Evolutionary conservation across 2,797 vertebrate species (phyloP).

Genomic region (Coccyzus lansbergi): DNA sequence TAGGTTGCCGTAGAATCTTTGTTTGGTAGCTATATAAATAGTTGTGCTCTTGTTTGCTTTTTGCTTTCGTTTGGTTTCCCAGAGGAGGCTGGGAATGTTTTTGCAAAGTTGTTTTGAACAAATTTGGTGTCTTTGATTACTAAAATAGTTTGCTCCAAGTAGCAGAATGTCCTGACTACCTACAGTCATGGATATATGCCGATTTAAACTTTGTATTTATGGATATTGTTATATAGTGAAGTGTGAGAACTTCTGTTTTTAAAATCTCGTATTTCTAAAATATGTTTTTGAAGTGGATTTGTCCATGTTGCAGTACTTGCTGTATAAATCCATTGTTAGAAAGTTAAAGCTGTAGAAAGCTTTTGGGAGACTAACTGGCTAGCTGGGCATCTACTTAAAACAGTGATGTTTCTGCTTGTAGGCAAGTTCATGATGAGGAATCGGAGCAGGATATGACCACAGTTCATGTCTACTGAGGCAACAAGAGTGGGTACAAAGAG

Average conservation of each 20-base stretch:
- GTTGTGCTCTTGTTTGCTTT: background rate
- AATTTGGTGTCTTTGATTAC: background rate
- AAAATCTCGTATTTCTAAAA: background rate
- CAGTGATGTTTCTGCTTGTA: background rate
- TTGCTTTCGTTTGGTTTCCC: constrained; percentile 22
- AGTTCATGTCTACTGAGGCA: background rate
- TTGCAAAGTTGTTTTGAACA: constrained; percentile 23
- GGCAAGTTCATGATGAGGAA: background rate
- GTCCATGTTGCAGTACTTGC: background rate
- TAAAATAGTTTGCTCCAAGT: constrained; percentile 29
- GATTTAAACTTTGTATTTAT: background rate
- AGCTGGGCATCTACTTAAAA: background rate
- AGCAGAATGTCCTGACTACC: background rate
- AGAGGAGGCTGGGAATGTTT: background rate
- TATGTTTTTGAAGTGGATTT: background rate
- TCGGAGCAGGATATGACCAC: background rate
- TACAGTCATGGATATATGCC: background rate
- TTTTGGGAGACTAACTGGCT: background rate
- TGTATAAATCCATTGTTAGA: background rate
- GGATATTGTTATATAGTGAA: background rate
- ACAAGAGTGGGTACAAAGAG: background rate
- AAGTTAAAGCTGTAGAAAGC: background rate
- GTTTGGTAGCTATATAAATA: constrained; percentile 8
- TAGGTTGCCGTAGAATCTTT: background rate
- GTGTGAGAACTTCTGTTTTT: background rate